Base-by-base conservation (phyloP, 2,888 invertebrate species). In the Leptinotarsa haldemani region DNA sequence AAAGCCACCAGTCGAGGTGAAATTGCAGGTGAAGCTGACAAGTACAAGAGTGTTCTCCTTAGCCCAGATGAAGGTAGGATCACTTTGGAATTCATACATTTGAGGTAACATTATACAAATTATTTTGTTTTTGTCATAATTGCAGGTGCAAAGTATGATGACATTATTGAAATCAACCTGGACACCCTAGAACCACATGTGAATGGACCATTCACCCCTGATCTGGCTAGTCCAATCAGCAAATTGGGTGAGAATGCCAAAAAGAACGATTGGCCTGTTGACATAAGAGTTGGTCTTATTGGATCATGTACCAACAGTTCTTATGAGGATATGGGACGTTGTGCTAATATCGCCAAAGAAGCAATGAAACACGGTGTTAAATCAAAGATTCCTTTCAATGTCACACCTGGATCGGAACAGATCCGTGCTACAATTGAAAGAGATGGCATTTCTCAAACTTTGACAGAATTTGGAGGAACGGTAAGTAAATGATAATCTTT, bases 281-380 rank as follows among this genome's bases (percentile, higher is more conserved):
- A 99, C 79, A 96, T 99, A 84, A 94, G 92, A 82, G 94, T 95
- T 16, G 98, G 98, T 61, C 91, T 99, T 80, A 99, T 99, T 88
- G 99, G 99, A 25, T 98, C 98, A 74, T 99, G 99, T 90, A 99
- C 99, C 70, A 99, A 99, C 91, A 98, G 98, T 75, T 98, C 98
- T 0, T 99, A 99, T 87, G 99, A 99, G 87, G 99, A 99, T 86
- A 99, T 99, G 99, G 96, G 97, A 66, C 93, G 99, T 63, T 97
- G 99, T 83, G 99, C 98, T 78, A 97, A 94, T 85, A 96, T 99
- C 84, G 99, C 97, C 53, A 95, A 93, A 84, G 92, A 93, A 87
- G 99, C 98, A 52, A 87, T 98, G 88, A 90, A 90, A 20, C 95
- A 98, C 86, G 99, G 99, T 20, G 85, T 99, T 9, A 99, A 98